Evolutionary conservation across 2,888 invertebrate species (phyloP), one percentile per base, ranked within the genome.

Genomic region (Morpho deidamia): DNA sequence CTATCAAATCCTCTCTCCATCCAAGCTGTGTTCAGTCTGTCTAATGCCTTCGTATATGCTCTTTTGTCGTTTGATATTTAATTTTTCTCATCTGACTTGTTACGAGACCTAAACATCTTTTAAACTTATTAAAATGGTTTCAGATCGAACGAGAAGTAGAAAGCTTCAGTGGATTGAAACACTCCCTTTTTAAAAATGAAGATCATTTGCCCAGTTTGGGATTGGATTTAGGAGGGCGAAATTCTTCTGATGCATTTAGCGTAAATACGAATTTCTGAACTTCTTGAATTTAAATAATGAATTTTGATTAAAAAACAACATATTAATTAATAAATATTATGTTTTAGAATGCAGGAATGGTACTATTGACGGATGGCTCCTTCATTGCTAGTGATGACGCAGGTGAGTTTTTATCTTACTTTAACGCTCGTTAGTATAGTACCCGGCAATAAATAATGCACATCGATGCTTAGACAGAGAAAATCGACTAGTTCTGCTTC

Each of bases 261-360:
- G 90, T 88, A 56, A 60, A 69, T 68, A 11, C 11, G 35, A 39
- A 5, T 8, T 7, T 11, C 2, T 23, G 23, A 4, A 11, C 10
- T 14, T 23, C 2, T n/a, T 23, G 8, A 9, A 14, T 23, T 23
- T 23, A n/a, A n/a, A n/a, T n/a, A n/a, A n/a, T n/a, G n/a, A n/a
- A n/a, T n/a, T n/a, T n/a, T n/a, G n/a, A 23, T 23, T 11, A 5
- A 32, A 11, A 11, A 4, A 8, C 11, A 44, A 23, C 33, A 32
- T 5, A 9, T 9, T 37, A 12, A n/a, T 8, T 51, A 37, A 32
- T 44, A 23, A 9, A 14, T 47, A 50, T 65, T 67, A 68, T 63
- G 61, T 91, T 91, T 65, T 81, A 95, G 95, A 94, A 94, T 82
- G 93, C 94, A 33, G 96, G 96, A 48, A 92, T 95, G 9, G 91